Evolutionary conservation across 2,888 invertebrate species (phyloP).

Genomic region (Hyles lineata): DNA sequence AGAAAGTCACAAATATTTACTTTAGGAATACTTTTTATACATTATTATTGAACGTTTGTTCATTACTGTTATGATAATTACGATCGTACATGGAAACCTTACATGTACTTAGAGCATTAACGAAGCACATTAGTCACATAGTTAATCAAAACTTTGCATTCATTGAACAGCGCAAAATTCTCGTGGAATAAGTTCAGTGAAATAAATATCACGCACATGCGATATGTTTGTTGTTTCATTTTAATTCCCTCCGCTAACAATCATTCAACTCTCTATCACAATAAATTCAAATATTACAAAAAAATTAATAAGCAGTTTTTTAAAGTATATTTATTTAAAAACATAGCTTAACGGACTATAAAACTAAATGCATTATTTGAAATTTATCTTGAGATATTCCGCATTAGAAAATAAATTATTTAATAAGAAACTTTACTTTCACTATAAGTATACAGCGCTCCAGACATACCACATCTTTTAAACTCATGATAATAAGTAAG

Average conservation of each 20-base stretch:
- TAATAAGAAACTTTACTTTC: too few relatives aligned
- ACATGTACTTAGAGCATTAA: conserved; percentile 68
- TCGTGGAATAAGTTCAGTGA: conserved; percentile 76
- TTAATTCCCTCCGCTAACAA: conserved; percentile 8
- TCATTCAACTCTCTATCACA: not conserved
- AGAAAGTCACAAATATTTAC: conserved; percentile 55
- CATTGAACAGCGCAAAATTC: conserved; percentile 75
- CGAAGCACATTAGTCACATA: conserved; percentile 80
- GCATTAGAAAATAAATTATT: too few relatives aligned
- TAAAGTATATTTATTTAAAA: too few relatives aligned
- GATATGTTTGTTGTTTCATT: conserved; percentile 69
- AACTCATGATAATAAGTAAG: too few relatives aligned
- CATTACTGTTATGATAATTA: conserved; percentile 63
- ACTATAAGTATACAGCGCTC: too few relatives aligned
- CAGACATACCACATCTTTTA: too few relatives aligned
- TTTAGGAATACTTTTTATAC: conserved; percentile 73
- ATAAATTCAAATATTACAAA: too few relatives aligned
- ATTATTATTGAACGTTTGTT: conserved; percentile 68
- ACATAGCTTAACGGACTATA: too few relatives aligned
- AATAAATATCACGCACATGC: conserved; percentile 84
- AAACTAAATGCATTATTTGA: too few relatives aligned
- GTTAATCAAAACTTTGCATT: conserved; percentile 71
- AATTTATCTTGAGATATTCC: too few relatives aligned
- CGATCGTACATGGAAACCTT: conserved; percentile 47
- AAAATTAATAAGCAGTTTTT: too few relatives aligned